Conservation (phyloP, 2,113 vertebrate genomes). For the Pagrus major region DNA sequence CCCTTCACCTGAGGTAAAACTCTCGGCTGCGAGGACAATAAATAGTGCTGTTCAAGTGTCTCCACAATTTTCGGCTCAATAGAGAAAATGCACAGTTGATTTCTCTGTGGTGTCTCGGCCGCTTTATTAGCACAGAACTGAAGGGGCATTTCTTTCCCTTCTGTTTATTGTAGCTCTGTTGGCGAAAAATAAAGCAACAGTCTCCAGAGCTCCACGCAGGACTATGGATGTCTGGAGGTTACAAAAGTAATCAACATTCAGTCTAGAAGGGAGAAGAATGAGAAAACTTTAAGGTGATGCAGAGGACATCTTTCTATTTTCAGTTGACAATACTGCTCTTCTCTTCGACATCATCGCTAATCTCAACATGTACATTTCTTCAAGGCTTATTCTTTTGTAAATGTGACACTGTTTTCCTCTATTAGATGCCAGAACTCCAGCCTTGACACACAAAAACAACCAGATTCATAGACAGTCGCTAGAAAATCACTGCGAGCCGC, state of each 20-base stretch:
- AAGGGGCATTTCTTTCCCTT: constrained; percentile 17
- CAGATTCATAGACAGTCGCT: neutral
- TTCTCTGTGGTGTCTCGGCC: constrained; percentile 59
- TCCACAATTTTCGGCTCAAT: constrained; percentile 52
- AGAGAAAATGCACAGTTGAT: constrained; percentile 62
- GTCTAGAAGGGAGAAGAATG: constrained; percentile 13
- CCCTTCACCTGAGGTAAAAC: constrained; percentile 58
- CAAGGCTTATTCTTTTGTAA: neutral
- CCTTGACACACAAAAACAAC: constrained; percentile 1
- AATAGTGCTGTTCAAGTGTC: constrained; percentile 51
- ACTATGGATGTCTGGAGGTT: constrained; percentile 38
- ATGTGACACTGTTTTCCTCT: neutral
- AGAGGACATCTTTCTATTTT: constrained; percentile 18
- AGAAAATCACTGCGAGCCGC: constrained; percentile 10
- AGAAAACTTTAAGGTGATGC: constrained; percentile 32
- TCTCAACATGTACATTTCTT: constrained; percentile 1
- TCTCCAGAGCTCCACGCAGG: constrained; percentile 26
- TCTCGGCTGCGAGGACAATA: constrained; percentile 50
- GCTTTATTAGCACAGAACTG: constrained; percentile 58
- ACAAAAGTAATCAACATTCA: constrained; percentile 54
- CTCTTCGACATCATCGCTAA: neutral
- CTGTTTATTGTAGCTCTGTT: constrained; percentile 40
- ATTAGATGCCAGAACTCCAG: neutral
- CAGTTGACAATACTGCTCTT: neutral
- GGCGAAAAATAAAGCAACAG: neutral